Evolutionary conservation across 2,113 vertebrate species (phyloP), one percentile per base, ranked within the genome.

Genomic region (Carlito syrichta): DNA sequence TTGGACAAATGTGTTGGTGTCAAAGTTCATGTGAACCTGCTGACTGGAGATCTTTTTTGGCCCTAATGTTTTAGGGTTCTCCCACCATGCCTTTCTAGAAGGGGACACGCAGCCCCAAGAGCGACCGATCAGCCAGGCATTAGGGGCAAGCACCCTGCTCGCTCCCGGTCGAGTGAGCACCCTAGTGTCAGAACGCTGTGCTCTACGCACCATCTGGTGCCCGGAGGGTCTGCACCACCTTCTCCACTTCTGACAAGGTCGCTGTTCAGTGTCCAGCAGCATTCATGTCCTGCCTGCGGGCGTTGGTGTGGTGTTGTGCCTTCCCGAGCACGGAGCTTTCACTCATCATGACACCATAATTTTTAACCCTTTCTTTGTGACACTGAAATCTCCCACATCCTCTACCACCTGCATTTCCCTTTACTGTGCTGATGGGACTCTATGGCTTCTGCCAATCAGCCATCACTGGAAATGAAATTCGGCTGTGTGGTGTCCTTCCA

Each of bases 21-120:
- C 93, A 95, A 97, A 87, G 45, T 95, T 77, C 96, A 76, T 97
- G 87, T 98, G 93, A 87, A 97, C 89, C 87, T 98, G 98, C 97
- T 98, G 97, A 98, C 98, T 98, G 97, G 98, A 98, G 95, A 96
- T 98, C 97, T 98, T 98, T 98, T 98, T 97, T 98, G 98, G 95
- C 98, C 98, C 98, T 98, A 97, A 97, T 98, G 96, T 98, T 98
- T 98, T 98, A 98, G 98, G 98, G 98, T 97, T 97, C 97, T 98
- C 96, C 98, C 97, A 94, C 97, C 98, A 95, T 98, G 97, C 98
- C 97, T 98, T 98, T 98, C 98, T 99, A 98, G 98, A 98, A 98
- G 98, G 98, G 98, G 96, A 97, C 95, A 98, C 97, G 97, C 98
- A 98, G 77, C 97, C 98, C 98, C 98, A 98, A 92, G 97, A 98